phyloP scores from a whole-genome alignment of 1,140 invertebrate genomes.

The Aphelenchoides avenae region DNA sequence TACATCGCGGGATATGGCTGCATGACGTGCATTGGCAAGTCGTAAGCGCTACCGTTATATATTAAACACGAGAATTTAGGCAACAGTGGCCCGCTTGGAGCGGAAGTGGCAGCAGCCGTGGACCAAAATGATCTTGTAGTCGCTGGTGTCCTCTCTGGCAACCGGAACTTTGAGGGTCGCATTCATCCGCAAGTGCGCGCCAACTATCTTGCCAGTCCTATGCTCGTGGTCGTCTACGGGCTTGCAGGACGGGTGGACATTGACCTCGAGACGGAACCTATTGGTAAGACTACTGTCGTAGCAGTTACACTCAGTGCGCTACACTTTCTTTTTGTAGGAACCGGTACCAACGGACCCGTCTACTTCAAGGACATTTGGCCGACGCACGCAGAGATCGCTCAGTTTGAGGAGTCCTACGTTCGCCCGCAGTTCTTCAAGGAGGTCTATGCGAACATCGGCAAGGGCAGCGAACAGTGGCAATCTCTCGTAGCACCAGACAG shows the following conservation, averaged over 20 bases:
- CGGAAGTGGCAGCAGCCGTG: constrained; percentile 1
- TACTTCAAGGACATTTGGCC: constrained; percentile 93
- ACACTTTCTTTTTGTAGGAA: too few species aligned
- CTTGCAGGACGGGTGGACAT: constrained; percentile 87
- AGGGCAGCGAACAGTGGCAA: constrained; percentile 81
- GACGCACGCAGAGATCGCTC: constrained; percentile 74
- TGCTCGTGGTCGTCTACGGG: constrained; percentile 91
- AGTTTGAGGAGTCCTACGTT: constrained; percentile 79
- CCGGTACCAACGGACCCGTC: constrained; percentile 62
- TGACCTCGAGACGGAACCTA: constrained; percentile 82
- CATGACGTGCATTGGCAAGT: constrained; percentile 98
- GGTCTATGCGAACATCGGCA: constrained; percentile 72
- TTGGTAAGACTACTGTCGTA: too few species aligned
- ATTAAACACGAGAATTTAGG: too few species aligned
- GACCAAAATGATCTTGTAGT: constrained; percentile 80
- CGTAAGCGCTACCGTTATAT: constrained; percentile 84
- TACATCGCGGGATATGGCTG: constrained; percentile 90
- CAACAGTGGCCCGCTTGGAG: too few species aligned
- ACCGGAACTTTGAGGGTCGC: constrained; percentile 93
- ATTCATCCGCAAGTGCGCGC: constrained; percentile 92
- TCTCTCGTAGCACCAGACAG: constrained; percentile 72
- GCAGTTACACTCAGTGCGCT: too few species aligned
- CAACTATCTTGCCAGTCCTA: constrained; percentile 90
- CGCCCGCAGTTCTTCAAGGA: constrained; percentile 96
- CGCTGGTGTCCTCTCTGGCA: constrained; percentile 88